A percentile compares a stretch with the other conserved stretches of the same genome.
These are phyloP conservation scores for Enhydra lutris DNA, from an alignment of 2,113 vertebrate species.

Conservation along the genomic window DNA sequence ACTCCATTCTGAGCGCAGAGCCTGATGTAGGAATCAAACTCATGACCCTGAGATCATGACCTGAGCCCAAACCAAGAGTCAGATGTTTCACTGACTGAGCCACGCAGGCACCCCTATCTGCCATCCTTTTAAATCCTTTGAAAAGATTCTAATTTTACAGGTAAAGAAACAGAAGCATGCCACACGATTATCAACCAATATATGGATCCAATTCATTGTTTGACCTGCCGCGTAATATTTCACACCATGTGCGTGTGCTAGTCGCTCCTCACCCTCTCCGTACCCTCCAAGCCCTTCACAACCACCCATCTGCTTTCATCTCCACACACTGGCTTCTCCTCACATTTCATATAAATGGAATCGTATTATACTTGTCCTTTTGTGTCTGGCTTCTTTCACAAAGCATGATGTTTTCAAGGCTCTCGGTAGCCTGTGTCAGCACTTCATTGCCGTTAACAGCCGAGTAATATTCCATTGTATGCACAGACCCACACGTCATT, in stretches of 20 bases:
- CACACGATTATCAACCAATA: neutral
- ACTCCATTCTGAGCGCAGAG: neutral
- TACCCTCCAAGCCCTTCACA: neutral
- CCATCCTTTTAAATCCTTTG: neutral
- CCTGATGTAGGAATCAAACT: neutral
- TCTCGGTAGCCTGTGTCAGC: neutral
- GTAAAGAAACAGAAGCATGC: neutral
- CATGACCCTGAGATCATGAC: neutral
- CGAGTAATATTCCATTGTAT: neutral
- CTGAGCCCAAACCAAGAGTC: neutral
- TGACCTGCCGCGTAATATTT: neutral
- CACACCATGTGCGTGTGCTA: fast-evolving
- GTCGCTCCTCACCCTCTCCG: neutral
- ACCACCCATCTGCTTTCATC: neutral
- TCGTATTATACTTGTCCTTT: neutral
- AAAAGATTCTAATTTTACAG: neutral
- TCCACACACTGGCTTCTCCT: neutral
- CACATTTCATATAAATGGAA: neutral
- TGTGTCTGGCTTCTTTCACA: neutral
- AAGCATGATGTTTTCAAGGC: neutral
- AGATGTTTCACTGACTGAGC: neutral
- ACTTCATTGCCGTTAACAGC: neutral
- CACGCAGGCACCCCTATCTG: neutral
- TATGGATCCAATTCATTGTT: neutral
- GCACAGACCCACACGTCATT: neutral